A percentile compares a stretch with the other conserved stretches of the same genome.
These are phyloP conservation scores for Drosophila subquinaria DNA, from an alignment of 2,888 invertebrate species.

Conservation along the genomic window DNA sequence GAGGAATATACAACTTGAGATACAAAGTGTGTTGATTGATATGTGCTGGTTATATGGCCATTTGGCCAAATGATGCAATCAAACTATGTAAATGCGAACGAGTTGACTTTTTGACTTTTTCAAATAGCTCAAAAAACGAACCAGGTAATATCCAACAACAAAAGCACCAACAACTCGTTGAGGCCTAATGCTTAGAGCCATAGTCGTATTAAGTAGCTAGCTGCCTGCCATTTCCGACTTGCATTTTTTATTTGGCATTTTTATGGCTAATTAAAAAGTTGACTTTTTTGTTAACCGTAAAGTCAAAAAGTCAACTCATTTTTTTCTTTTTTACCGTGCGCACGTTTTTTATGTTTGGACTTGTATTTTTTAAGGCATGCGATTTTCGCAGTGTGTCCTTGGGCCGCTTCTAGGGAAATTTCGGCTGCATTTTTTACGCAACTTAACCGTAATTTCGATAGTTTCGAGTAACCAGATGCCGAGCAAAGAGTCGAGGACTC, in stretches of 20 bases:
- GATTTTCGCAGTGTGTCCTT: constrained; percentile 45
- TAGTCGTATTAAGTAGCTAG: constrained; percentile 66
- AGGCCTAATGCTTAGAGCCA: constrained; percentile 38
- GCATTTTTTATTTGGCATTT: constrained; percentile 48
- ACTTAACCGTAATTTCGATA: constrained; percentile 40
- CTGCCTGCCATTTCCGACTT: constrained; percentile 65
- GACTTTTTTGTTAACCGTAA: constrained; percentile 72
- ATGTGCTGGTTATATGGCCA: constrained; percentile 75
- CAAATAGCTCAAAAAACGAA: constrained; percentile 29
- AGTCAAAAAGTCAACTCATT: constrained; percentile 74
- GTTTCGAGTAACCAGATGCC: constrained; percentile 20
- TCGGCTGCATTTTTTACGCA: constrained; percentile 72
- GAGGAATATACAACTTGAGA: not conserved
- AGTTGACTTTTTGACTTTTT: constrained; percentile 61
- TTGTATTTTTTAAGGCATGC: constrained; percentile 10
- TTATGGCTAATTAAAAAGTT: constrained; percentile 75
- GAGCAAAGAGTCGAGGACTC: not conserved
- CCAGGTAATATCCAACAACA: constrained; percentile 36
- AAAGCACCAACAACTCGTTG: constrained; percentile 10
- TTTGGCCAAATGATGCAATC: constrained; percentile 80
- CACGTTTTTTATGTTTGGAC: constrained; percentile 31
- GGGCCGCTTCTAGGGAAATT: constrained; percentile 40
- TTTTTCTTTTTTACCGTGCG: constrained; percentile 34
- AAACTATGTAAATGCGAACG: constrained; percentile 76
- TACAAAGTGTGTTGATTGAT: constrained; percentile 66